phyloP scores from a whole-genome alignment of 2,797 vertebrate genomes.

The Cheirogaleus major region DNA sequence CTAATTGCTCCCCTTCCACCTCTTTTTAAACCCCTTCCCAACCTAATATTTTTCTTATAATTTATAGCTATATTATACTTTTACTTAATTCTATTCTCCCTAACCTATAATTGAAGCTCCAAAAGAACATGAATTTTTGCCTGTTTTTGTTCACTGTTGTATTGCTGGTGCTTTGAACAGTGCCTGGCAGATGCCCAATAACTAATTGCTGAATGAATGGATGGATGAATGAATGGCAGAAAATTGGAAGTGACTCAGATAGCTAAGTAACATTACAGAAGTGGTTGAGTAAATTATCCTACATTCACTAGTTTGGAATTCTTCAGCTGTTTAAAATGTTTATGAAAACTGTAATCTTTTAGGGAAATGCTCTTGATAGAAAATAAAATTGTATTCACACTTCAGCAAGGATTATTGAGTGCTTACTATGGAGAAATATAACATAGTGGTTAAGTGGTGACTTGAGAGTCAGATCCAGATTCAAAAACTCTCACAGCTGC shows the following conservation, averaged over 20 bases:
- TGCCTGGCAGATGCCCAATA: neutral
- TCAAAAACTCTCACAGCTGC: neutral
- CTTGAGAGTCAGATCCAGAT: neutral
- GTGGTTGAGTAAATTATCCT: neutral
- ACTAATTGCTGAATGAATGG: neutral
- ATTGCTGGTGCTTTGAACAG: neutral
- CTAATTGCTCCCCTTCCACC: neutral
- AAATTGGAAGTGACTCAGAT: neutral
- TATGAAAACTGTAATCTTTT: neutral
- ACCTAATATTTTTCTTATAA: neutral
- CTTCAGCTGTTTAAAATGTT: neutral
- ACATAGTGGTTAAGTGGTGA: neutral
- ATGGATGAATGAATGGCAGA: neutral
- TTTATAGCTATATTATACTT: neutral
- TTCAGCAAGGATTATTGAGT: neutral
- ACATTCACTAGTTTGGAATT: neutral
- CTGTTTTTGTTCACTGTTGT: neutral
- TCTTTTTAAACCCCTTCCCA: neutral
- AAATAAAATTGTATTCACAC: neutral
- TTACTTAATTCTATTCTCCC: neutral
- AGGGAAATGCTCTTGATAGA: neutral
- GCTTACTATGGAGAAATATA: neutral
- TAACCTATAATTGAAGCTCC: neutral
- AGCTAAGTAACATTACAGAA: constrained; percentile 1
- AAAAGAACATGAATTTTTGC: neutral